Conservation (phyloP, 92 coral and sea anemone species). For the Phenganax marumi region DNA sequence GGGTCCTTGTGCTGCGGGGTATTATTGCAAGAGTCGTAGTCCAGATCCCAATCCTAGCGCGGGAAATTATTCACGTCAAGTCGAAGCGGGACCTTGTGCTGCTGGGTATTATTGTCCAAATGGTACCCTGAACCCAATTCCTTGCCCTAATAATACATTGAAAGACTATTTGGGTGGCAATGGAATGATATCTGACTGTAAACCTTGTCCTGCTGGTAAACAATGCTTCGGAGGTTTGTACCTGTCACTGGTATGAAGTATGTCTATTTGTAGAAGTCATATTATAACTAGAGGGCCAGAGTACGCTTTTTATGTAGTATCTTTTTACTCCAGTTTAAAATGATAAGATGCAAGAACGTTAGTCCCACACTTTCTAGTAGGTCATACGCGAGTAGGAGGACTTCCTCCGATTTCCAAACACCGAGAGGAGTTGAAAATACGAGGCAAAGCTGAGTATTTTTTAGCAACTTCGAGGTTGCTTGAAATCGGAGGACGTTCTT, state of each 20-base stretch:
- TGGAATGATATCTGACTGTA: conserved; percentile 75
- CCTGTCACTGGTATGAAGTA: not conserved
- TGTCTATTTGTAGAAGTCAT: too few relatives aligned
- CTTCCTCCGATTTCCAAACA: too few relatives aligned
- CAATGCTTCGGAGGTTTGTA: conserved; percentile 81
- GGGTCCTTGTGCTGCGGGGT: conserved; percentile 83
- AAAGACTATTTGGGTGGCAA: conserved; percentile 89
- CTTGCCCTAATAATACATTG: conserved; percentile 89
- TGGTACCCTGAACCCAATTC: conserved; percentile 79
- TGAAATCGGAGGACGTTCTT: too few relatives aligned
- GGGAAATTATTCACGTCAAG: conserved; percentile 44
- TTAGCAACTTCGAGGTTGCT: too few relatives aligned
- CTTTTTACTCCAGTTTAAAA: too few relatives aligned
- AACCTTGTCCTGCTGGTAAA: conserved; percentile 86
- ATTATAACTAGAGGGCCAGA: too few relatives aligned
- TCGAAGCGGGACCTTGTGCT: conserved; percentile 89
- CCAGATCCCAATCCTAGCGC: conserved; percentile 85
- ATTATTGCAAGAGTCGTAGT: conserved; percentile 89
- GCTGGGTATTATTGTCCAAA: conserved; percentile 86
- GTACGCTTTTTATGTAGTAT: too few relatives aligned
- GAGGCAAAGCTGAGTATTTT: too few relatives aligned
- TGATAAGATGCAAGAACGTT: too few relatives aligned
- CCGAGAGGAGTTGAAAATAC: too few relatives aligned
- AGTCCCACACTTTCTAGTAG: too few relatives aligned
- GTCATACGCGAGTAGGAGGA: too few relatives aligned